phyloP scores from a whole-genome alignment of 2,113 vertebrate genomes.

The Loxodonta africana region DNA sequence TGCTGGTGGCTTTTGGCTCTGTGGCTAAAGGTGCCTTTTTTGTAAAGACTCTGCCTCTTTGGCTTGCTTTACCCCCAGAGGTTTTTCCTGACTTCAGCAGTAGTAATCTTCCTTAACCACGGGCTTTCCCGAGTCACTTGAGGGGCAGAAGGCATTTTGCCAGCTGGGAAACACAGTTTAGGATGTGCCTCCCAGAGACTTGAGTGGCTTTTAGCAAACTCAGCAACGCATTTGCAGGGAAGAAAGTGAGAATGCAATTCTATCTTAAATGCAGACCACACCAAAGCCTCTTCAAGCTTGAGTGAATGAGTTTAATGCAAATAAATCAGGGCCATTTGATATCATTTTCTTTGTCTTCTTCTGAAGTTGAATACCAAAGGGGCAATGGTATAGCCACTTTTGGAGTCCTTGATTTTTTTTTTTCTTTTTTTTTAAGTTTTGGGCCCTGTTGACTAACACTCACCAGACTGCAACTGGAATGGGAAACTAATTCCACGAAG shows the following conservation, averaged over 20 bases:
- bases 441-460: not conserved
- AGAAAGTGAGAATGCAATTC: not conserved
- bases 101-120: not conserved
- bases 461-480: not conserved
- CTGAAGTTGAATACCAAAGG: not conserved
- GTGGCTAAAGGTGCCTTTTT: not conserved
- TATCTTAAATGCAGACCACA: not conserved
- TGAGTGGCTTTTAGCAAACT: not conserved
- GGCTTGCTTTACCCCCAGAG: not conserved
- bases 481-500: not conserved
- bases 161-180: not conserved
- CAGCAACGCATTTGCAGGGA: not conserved
- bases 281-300: not conserved
- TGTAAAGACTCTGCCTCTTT: not conserved
- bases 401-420: not conserved
- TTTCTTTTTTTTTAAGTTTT: not conserved
- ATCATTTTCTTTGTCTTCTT: not conserved
- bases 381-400: too few relatives aligned
- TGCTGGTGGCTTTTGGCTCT: not conserved
- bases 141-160: not conserved
- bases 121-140: not conserved
- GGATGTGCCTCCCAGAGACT: not conserved
- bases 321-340: not conserved
- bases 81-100: not conserved
- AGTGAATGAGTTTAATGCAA: not conserved